A percentile compares a stretch with the other conserved stretches of the same genome.
Conservation (phyloP, 2,888 invertebrate species). For the Gymnoscelis rufifasciata region DNA sequence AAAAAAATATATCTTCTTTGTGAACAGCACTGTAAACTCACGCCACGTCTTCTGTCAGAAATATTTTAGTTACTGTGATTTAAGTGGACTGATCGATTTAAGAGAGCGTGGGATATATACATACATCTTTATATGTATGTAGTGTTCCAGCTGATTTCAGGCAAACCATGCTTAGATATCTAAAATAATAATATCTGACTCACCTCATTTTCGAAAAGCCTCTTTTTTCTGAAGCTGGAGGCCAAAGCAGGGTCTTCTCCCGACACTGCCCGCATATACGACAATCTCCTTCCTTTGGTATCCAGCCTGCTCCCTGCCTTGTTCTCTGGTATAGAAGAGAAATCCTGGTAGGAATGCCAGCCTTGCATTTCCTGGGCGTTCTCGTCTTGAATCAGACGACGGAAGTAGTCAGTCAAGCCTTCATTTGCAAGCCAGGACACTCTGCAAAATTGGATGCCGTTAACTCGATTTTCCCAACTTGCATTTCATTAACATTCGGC, state of each 20-base stretch:
- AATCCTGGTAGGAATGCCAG: constrained; percentile 56
- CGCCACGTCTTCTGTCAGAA: no score
- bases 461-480: not conserved
- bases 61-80: no score
- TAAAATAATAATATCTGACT: constrained; percentile 20
- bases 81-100: no score
- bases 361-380: constrained; percentile 46
- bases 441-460: constrained; percentile 38
- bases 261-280: constrained; percentile 68
- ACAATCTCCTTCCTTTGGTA: constrained; percentile 58
- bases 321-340: constrained; percentile 52
- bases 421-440: constrained; percentile 71
- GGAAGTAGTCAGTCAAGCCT: constrained; percentile 60
- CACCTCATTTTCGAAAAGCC: constrained; percentile 57
- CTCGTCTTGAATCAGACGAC: constrained; percentile 60
- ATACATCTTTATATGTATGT: no score
- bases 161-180: no score
- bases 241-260: constrained; percentile 58
- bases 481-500: no score
- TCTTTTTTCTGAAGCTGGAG: constrained; percentile 38
- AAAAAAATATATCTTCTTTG: no score
- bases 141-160: no score
- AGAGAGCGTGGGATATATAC: no score
- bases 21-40: no score
- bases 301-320: constrained; percentile 40